These are phyloP conservation scores for Centrocercus urophasianus DNA, from an alignment of 2,113 vertebrate species.

Conservation along the genomic window DNA sequence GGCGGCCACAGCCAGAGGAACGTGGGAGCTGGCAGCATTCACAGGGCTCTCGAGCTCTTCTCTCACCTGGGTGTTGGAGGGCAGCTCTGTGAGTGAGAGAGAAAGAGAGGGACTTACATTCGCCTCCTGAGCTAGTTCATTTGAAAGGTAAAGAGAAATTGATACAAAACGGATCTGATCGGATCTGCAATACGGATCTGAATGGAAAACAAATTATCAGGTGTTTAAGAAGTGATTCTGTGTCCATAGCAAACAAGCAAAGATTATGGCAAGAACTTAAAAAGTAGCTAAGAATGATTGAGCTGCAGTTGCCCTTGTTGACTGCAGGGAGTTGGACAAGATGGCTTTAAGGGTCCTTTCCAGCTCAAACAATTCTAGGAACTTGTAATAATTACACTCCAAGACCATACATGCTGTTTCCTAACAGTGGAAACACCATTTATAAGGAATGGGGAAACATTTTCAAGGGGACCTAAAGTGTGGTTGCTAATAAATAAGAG, in stretches of 20 bases:
- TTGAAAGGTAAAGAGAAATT: not conserved
- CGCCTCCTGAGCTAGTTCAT: not conserved
- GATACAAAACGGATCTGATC: not conserved
- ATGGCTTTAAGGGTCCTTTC: too few species aligned
- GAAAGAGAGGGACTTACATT: not conserved
- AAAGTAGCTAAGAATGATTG: not conserved
- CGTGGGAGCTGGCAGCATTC: accelerated
- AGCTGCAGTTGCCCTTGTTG: too few species aligned
- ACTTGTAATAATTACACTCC: not conserved
- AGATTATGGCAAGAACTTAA: not conserved
- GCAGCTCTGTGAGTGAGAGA: not conserved
- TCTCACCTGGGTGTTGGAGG: not conserved
- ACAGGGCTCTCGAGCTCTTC: not conserved
- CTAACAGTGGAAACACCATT: not conserved
- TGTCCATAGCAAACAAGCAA: not conserved
- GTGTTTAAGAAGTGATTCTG: not conserved
- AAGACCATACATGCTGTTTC: not conserved
- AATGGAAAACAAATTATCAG: not conserved
- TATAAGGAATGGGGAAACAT: not conserved
- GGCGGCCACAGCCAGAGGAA: not conserved
- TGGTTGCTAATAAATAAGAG: not conserved
- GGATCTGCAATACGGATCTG: not conserved
- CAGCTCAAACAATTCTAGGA: too few species aligned
- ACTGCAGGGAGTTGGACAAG: too few species aligned
- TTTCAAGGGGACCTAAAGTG: not conserved